phyloP scores from a whole-genome alignment of 1,140 invertebrate genomes.

The Chironomus tepperi region DNA sequence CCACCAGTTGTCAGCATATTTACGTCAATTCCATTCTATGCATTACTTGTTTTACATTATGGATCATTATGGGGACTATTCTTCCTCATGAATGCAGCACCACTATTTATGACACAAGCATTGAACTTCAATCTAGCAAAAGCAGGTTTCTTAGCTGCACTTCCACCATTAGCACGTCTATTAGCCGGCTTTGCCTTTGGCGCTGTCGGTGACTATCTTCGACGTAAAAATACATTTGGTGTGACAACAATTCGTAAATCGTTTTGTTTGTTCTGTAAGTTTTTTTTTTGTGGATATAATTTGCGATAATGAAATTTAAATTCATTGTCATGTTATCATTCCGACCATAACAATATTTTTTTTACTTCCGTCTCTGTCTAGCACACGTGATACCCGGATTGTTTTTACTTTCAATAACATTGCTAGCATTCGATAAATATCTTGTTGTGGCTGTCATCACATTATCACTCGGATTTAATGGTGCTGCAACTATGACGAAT shows the following conservation, averaged over 20 bases:
- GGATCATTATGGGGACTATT: conserved; percentile 72
- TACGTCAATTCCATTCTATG: conserved; percentile 58
- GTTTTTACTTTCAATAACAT: conserved; percentile 50
- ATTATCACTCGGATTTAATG: conserved; percentile 62
- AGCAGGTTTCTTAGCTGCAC: conserved; percentile 50
- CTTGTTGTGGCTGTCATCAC: conserved; percentile 52
- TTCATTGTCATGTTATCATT: neutral
- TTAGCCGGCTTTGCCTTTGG: conserved; percentile 51
- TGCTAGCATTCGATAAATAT: conserved; percentile 50
- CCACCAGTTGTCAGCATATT: conserved; percentile 50
- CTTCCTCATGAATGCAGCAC: conserved; percentile 76
- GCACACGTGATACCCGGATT: conserved; percentile 56
- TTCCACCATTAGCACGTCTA: conserved; percentile 52
- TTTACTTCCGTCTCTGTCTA: conserved; percentile 33
- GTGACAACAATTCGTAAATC: conserved; percentile 54
- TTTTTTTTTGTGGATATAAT: neutral
- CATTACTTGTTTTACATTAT: conserved; percentile 56
- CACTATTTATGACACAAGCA: conserved; percentile 69
- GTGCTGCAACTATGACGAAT: conserved; percentile 67
- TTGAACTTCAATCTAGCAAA: conserved; percentile 67
- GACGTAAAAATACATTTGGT: conserved; percentile 44
- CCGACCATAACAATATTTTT: neutral
- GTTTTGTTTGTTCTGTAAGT: conserved; percentile 54
- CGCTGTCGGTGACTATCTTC: conserved; percentile 48
- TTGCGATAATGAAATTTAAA: neutral